Evolutionary conservation across 1,140 invertebrate species (phyloP).

Genomic region (Augochlora pura): DNA sequence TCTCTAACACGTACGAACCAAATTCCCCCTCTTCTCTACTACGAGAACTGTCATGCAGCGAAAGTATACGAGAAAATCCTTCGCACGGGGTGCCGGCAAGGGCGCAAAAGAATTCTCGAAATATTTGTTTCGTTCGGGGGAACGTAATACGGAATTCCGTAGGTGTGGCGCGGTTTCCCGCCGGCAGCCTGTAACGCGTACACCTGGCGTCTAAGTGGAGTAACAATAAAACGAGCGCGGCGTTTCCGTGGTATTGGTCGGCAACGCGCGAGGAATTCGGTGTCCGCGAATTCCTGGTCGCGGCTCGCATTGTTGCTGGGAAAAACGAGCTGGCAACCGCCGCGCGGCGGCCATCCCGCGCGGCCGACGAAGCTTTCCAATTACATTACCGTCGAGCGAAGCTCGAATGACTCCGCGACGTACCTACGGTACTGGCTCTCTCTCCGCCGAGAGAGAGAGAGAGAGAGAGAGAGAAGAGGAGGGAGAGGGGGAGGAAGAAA

Average conservation of each 20-base stretch:
- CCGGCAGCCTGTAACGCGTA: background rate
- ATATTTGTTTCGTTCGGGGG: background rate
- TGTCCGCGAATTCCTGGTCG: slow-evolving; percentile 16
- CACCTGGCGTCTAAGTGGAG: background rate
- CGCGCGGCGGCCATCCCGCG: background rate
- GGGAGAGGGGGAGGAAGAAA: background rate
- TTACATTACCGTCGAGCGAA: slow-evolving; percentile 33
- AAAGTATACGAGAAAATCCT: background rate
- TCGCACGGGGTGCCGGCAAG: too few species aligned
- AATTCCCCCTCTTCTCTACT: background rate
- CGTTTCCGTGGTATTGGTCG: background rate
- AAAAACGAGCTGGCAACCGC: slow-evolving; percentile 18
- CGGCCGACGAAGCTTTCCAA: slow-evolving; percentile 32
- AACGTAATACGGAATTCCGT: background rate
- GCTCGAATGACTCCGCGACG: background rate
- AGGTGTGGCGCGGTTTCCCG: background rate
- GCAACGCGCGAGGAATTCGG: slow-evolving; percentile 20
- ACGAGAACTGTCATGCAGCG: background rate
- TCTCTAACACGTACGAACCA: too few species aligned
- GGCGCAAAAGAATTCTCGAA: background rate
- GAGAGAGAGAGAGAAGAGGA: too few species aligned
- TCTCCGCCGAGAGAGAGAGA: too few species aligned
- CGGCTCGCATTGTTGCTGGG: slow-evolving; percentile 1
- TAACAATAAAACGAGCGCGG: slow-evolving; percentile 14
- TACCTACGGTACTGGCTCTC: background rate